A percentile compares a stretch with the other conserved stretches of the same genome.
Evolutionary conservation across 2,797 vertebrate genomes (phyloP).

Genomic region (Acestrorhynchus altus): DNA sequence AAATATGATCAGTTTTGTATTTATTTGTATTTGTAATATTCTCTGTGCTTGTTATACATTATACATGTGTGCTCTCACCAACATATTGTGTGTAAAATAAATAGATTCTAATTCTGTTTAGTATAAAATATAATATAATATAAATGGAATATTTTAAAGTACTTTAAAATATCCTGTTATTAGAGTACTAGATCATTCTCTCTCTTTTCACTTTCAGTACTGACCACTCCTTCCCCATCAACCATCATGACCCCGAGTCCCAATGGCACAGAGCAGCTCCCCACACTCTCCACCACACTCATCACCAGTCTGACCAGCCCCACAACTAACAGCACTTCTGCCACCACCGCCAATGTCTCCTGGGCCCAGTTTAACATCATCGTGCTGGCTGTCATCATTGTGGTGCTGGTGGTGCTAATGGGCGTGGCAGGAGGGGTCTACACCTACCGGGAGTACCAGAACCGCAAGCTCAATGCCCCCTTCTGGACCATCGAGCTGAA

Average conservation of each 20-base stretch:
- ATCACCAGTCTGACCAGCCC: conserved; percentile 64
- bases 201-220: conserved; percentile 28
- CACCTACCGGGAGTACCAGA: conserved; percentile 87
- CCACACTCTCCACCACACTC: conserved; percentile 65
- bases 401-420: conserved; percentile 83
- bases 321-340: conserved; percentile 75
- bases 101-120: no score
- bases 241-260: conserved; percentile 62
- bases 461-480: conserved; percentile 85
- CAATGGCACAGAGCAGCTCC: conserved; percentile 64
- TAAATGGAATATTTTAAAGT: no score
- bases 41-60: no score
- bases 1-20: no score
- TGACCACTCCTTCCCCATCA: conserved; percentile 38
- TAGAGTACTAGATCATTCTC: background rate
- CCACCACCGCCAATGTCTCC: conserved; percentile 76
- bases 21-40: no score
- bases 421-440: conserved; percentile 85
- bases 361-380: conserved; percentile 89
- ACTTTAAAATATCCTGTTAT: background rate
- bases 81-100: no score
- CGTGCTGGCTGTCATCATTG: conserved; percentile 85
- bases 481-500: conserved; percentile 92
- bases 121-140: no score
- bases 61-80: no score